A percentile compares a stretch with the other conserved stretches of the same genome.
These are phyloP conservation scores for Pterocles gutturalis DNA, from an alignment of 2,113 vertebrate species.

Conservation along the genomic window DNA sequence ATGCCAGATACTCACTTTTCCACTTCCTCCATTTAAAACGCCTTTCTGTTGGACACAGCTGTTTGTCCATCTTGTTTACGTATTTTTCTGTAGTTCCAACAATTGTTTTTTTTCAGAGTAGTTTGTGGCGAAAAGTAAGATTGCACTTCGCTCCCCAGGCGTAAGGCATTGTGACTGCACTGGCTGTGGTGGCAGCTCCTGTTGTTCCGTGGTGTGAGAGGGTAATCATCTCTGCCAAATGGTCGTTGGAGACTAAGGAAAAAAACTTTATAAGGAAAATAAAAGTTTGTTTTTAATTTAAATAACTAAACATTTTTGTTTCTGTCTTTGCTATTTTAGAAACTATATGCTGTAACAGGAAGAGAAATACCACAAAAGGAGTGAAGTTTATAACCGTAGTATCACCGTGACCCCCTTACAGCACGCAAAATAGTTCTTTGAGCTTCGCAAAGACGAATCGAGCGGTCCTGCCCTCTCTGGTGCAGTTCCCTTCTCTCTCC, in stretches of 20 bases:
- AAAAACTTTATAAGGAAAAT: neutral
- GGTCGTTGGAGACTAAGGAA: neutral
- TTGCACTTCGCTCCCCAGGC: neutral
- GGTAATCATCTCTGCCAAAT: neutral
- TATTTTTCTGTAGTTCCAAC: neutral
- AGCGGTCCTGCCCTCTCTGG: neutral
- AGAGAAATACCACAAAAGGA: neutral
- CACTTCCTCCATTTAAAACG: neutral
- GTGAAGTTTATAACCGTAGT: neutral
- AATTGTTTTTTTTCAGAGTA: neutral
- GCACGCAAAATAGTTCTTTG: neutral
- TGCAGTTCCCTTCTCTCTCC: neutral
- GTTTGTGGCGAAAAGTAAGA: neutral
- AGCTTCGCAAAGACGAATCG: neutral
- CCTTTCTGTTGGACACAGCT: neutral
- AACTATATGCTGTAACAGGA: neutral
- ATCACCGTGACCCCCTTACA: neutral
- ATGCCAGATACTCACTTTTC: neutral
- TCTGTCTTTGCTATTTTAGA: neutral
- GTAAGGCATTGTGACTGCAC: neutral
- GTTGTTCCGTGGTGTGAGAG: neutral
- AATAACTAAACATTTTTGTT: neutral
- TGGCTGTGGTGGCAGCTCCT: neutral
- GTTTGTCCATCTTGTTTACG: neutral
- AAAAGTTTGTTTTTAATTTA: neutral